Conservation (phyloP, 2,113 vertebrate species). For the Columba janthina region DNA sequence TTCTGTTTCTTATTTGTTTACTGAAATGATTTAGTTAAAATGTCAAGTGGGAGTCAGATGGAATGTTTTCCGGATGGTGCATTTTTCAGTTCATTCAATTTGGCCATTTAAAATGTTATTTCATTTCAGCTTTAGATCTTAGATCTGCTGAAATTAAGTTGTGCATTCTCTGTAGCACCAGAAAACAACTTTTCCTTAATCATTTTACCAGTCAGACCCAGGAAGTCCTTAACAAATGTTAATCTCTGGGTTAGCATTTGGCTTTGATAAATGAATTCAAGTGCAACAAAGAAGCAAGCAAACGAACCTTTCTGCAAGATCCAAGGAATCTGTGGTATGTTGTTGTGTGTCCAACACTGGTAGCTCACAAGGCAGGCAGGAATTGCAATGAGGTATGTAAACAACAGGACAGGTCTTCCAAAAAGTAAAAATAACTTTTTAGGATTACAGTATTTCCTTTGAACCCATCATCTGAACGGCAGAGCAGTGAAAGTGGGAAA, state of each 20-base stretch:
- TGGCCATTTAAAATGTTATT: conserved; percentile 24
- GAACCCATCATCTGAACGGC: neutral
- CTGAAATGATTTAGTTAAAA: conserved; percentile 54
- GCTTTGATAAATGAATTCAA: neutral
- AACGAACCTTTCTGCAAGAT: neutral
- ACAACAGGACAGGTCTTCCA: neutral
- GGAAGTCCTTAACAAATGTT: conserved; percentile 18
- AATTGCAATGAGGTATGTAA: neutral
- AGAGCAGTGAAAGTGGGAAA: neutral
- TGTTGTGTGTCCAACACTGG: neutral
- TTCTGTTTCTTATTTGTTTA: conserved; percentile 43
- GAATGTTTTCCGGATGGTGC: conserved; percentile 10
- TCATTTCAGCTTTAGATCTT: conserved; percentile 25
- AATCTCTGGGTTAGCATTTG: conserved; percentile 11
- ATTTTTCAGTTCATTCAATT: conserved; percentile 41
- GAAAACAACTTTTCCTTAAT: conserved; percentile 2
- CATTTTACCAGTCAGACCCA: neutral
- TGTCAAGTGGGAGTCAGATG: conserved; percentile 25
- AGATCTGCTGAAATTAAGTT: conserved; percentile 30
- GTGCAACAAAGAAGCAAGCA: neutral
- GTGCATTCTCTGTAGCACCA: conserved; percentile 19
- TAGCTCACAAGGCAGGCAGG: neutral
- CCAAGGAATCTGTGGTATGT: neutral
- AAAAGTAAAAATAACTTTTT: neutral
- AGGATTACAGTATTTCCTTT: neutral